phyloP scores from a whole-genome alignment of 1,140 invertebrate species.

The Drosophila mayri region DNA sequence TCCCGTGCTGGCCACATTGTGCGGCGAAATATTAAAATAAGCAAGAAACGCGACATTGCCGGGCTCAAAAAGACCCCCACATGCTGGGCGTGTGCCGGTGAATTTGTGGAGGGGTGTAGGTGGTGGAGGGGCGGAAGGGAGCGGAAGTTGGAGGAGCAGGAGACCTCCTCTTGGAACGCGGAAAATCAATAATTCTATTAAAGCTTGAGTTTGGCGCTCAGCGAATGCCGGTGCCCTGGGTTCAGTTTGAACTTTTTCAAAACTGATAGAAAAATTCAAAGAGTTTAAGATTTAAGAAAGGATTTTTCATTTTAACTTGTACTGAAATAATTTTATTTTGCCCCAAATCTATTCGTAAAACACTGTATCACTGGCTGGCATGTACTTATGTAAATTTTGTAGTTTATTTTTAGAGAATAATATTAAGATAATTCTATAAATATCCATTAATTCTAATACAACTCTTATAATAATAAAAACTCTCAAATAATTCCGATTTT shows the following conservation, averaged over 20 bases:
- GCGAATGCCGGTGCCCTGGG: background rate
- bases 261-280: background rate
- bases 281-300: background rate
- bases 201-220: constrained; percentile 52
- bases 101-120: background rate
- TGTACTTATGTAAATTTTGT: no score
- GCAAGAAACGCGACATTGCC: constrained; percentile 38
- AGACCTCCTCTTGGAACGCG: constrained; percentile 31
- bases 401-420: no score
- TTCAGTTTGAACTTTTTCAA: constrained; percentile 20
- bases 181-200: constrained; percentile 82
- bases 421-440: no score
- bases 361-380: no score
- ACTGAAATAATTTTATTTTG: background rate
- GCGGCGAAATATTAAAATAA: constrained; percentile 42
- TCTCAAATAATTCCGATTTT: no score
- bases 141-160: constrained; percentile 15
- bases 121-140: constrained; percentile 6
- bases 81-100: constrained; percentile 20
- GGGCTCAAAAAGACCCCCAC: constrained; percentile 34
- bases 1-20: constrained; percentile 2
- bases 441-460: no score
- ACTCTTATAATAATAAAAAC: no score
- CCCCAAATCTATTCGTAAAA: no score
- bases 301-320: background rate